phyloP scores from a whole-genome alignment of 2,797 vertebrate species.

The Thripadectes ignobilis region DNA sequence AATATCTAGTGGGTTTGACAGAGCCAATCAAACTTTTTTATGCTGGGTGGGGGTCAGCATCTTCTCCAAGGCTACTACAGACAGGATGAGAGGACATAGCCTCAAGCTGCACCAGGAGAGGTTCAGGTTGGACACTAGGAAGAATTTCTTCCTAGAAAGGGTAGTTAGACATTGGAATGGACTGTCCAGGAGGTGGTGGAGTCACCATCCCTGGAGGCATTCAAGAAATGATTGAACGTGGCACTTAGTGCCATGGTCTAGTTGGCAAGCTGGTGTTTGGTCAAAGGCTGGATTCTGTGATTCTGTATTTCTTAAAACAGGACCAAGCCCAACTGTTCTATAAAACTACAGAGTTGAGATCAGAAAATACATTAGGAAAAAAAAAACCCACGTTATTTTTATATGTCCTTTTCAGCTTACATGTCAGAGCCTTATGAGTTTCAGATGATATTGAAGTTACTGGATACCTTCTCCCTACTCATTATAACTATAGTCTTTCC shows the following conservation, averaged over 20 bases:
- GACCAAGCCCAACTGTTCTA: not conserved
- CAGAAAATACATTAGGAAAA: not conserved
- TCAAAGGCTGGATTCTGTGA: not conserved
- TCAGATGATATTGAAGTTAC: not conserved
- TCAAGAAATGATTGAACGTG: not conserved
- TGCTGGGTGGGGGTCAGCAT: fast-evolving
- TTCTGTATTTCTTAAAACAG: not conserved
- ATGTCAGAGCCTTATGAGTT: not conserved
- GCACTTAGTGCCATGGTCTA: not conserved
- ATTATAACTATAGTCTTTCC: not conserved
- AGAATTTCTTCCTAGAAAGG: not conserved
- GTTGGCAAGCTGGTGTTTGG: not conserved
- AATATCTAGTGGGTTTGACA: not conserved
- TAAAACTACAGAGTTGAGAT: not conserved
- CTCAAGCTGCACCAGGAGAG: fast-evolving
- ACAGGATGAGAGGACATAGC: not conserved
- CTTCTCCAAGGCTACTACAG: not conserved
- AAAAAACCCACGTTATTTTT: not conserved
- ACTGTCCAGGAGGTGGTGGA: not conserved
- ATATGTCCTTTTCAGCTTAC: not conserved
- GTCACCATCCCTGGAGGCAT: not conserved
- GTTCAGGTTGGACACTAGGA: not conserved
- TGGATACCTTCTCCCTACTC: not conserved
- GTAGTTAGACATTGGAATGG: not conserved
- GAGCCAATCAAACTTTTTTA: not conserved